Percentiles rank a stretch among this genome's conserved stretches.
Conservation (phyloP, 2,113 vertebrate genomes). For the Serilophus lunatus region DNA sequence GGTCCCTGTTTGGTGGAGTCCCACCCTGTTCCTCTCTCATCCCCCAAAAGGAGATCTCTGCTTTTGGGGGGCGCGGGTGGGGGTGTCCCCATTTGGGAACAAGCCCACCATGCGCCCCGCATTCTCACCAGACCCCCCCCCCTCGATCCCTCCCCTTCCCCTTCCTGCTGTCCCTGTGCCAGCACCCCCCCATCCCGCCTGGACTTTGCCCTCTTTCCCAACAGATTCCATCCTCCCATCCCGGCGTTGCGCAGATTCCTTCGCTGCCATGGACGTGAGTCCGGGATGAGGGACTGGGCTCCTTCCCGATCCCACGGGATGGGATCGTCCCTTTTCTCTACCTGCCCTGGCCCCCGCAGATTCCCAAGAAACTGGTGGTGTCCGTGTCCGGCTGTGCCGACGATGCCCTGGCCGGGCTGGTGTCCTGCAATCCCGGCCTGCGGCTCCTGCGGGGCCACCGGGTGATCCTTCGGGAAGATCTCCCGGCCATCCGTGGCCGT, state of each 20-base stretch:
- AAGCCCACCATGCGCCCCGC: too few relatives aligned
- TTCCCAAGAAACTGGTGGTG: conserved; percentile 85
- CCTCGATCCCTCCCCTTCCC: neutral
- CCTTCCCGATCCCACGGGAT: neutral
- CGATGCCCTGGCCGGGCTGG: conserved; percentile 81
- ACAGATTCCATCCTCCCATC: neutral
- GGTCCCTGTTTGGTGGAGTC: neutral
- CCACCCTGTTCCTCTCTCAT: neutral
- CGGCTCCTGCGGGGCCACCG: conserved; percentile 83
- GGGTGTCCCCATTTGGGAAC: neutral
- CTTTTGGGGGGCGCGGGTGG: too few relatives aligned
- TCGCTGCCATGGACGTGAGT: neutral
- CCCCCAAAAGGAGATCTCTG: neutral
- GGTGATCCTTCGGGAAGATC: conserved; percentile 81
- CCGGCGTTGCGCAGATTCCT: neutral
- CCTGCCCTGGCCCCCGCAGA: neutral
- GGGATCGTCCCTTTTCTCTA: neutral
- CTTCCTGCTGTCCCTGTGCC: neutral
- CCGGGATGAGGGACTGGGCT: too few relatives aligned
- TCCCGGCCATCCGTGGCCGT: conserved; percentile 75
- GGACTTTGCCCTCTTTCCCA: neutral
- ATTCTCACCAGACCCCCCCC: neutral
- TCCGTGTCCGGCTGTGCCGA: conserved; percentile 81
- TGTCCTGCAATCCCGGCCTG: conserved; percentile 74
- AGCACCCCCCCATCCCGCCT: neutral